Evolutionary conservation across 2,797 vertebrate genomes (phyloP), one percentile per base, ranked within the genome.

Genomic region (Thripadectes ignobilis): DNA sequence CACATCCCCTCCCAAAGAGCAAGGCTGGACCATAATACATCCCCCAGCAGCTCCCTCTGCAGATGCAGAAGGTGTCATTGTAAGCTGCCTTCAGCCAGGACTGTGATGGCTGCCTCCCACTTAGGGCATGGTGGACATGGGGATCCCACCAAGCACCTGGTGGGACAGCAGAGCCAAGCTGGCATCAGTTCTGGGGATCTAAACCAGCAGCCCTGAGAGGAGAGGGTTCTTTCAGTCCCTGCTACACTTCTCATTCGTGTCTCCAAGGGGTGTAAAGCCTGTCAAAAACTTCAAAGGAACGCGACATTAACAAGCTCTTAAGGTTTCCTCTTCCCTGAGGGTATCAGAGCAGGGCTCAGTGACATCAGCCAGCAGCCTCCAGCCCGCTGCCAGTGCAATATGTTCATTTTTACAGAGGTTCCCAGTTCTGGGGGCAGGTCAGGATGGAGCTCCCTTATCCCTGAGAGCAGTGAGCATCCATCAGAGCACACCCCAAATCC

Each of bases 71-170:
- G 30, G n/a, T 29, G 69, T 8, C 5, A 2, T 7, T 8, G 17
- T 2, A 34, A 46, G 20, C 5, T 58, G 81, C 3, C 36, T 8
- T 77, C 32, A 0, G 17, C 36, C 29, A 54, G 69, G 61, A 8
- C 20, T 21, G 7, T 5, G 55, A 38, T 12, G 43, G 2, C 38
- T n/a, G 61, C 32, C 29, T 3, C 30, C 59, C 52, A 20, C 22
- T 9, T 9, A 43, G 34, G 71, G 15, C 6, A 1, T 2, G 32
- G 6, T 5, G 34, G 20, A 23, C 1, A 27, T 62, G 22, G 32
- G 19, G 15, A 18, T 8, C 14, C 17, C 26, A 24, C 18, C 38
- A 24, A 34, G 39, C 68, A 38, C 14, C 54, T 74, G 41, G 4
- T 30, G 43, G 34, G 34, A 20, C 9, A 55, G 58, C 49, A 86